phyloP scores from a whole-genome alignment of 2,797 vertebrate species.

The Arctocebus calabarensis region DNA sequence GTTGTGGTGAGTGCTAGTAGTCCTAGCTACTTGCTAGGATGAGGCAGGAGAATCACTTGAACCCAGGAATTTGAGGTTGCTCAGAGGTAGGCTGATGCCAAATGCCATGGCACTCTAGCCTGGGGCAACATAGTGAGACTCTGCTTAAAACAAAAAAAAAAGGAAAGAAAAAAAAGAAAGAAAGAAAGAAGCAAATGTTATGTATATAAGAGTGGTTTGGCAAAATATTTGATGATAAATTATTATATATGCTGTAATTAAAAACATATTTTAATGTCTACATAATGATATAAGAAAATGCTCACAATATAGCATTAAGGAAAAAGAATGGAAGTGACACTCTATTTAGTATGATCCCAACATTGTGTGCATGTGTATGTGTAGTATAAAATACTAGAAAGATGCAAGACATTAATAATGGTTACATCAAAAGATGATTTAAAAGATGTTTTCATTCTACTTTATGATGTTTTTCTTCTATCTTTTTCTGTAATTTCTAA shows the following conservation, averaged over 20 bases:
- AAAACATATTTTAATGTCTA: conserved; percentile 44
- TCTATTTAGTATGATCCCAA: not conserved
- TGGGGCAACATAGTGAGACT: too few species aligned
- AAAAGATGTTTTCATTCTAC: not conserved
- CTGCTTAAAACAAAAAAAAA: too few species aligned
- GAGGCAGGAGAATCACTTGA: too few species aligned
- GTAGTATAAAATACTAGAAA: not conserved
- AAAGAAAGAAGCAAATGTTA: too few species aligned
- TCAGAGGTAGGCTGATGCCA: too few species aligned
- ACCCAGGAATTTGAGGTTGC: too few species aligned
- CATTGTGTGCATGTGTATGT: not conserved
- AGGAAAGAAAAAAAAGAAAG: too few species aligned
- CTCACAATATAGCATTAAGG: not conserved
- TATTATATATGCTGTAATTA: not conserved
- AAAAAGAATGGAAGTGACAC: not conserved
- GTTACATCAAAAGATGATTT: conserved; percentile 24
- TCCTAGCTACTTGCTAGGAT: too few species aligned
- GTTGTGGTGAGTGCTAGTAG: too few species aligned
- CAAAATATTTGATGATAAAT: conserved; percentile 10
- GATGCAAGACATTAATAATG: conserved; percentile 34
- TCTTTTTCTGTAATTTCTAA: conserved; percentile 55
- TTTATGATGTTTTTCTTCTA: conserved; percentile 45
- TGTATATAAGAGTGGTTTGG: not conserved
- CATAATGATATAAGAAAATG: not conserved
- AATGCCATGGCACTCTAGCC: too few species aligned